Conservation (phyloP, 2,888 invertebrate species). For the Colletes collaris region DNA sequence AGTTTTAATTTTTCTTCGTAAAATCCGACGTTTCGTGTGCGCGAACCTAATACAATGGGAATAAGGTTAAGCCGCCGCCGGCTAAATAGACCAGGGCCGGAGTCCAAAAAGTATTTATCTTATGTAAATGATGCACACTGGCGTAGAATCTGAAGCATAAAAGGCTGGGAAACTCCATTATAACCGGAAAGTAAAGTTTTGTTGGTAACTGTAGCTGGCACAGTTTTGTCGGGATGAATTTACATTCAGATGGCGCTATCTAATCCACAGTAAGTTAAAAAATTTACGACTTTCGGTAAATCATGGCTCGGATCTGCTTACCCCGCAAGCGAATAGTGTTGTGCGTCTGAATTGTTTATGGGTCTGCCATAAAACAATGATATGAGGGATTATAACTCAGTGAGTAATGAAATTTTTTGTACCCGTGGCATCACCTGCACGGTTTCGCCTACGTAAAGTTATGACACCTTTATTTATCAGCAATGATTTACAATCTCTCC, state of each 20-base stretch:
- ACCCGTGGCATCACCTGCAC: slow-evolving; percentile 50
- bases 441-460: slow-evolving; percentile 53
- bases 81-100: slow-evolving; percentile 52
- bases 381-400: slow-evolving; percentile 74
- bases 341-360: slow-evolving; percentile 75
- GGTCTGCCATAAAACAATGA: slow-evolving; percentile 77
- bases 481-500: slow-evolving; percentile 34
- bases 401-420: slow-evolving; percentile 62
- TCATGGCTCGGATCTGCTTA: slow-evolving; percentile 68
- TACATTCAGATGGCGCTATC: slow-evolving; percentile 75
- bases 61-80: slow-evolving; percentile 44
- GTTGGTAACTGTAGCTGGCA: slow-evolving; percentile 58
- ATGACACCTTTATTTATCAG: slow-evolving; percentile 56
- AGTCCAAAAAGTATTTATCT: slow-evolving; percentile 61
- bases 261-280: slow-evolving; percentile 78
- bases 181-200: slow-evolving; percentile 54
- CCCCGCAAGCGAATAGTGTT: slow-evolving; percentile 60
- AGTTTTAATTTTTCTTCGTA: too few relatives aligned
- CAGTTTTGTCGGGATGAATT: slow-evolving; percentile 71
- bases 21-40: too few relatives aligned
- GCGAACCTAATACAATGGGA: slow-evolving; percentile 18
- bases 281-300: slow-evolving; percentile 79
- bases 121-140: slow-evolving; percentile 63
- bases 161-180: slow-evolving; percentile 36
- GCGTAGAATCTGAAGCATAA: slow-evolving; percentile 44